These are phyloP conservation scores for Sinocyclocheilus maitianheensis DNA, from an alignment of 2,113 vertebrate species.

Conservation along the genomic window DNA sequence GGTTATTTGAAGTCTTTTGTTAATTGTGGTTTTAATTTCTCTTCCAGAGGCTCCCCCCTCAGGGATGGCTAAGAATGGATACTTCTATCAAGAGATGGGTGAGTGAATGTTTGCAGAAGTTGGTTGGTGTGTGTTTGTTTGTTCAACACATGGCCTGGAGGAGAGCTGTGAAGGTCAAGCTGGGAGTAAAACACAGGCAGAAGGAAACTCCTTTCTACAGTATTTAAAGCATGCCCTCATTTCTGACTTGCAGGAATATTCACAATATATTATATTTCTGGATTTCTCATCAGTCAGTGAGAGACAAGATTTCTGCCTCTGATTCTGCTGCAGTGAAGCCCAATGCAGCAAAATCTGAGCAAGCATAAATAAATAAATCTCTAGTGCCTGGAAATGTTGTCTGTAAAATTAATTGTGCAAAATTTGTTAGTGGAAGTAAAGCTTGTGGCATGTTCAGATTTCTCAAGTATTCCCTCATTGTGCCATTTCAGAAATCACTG, in stretches of 20 bases:
- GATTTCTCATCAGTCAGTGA: neutral
- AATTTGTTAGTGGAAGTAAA: conserved; percentile 6
- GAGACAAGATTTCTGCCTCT: neutral
- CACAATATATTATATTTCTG: neutral
- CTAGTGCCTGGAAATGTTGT: neutral
- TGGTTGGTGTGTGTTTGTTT: conserved; percentile 39
- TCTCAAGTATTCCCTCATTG: neutral
- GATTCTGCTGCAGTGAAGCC: neutral
- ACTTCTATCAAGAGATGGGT: conserved; percentile 92
- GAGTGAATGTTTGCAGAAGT: conserved; percentile 73
- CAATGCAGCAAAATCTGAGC: neutral
- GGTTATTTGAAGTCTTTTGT: conserved; percentile 30
- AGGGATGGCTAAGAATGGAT: conserved; percentile 92
- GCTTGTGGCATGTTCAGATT: neutral
- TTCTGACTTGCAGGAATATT: neutral
- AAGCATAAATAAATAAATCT: neutral
- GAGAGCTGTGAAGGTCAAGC: conserved; percentile 1
- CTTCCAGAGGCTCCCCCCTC: conserved; percentile 77
- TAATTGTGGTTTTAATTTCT: conserved; percentile 56
- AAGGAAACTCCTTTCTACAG: conserved; percentile 1
- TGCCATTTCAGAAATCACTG: conserved; percentile 18
- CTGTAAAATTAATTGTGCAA: neutral
- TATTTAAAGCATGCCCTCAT: neutral
- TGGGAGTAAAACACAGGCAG: neutral
- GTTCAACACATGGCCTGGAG: neutral